phyloP scores from a whole-genome alignment of 2,888 invertebrate species.

The Melanotus villosus region DNA sequence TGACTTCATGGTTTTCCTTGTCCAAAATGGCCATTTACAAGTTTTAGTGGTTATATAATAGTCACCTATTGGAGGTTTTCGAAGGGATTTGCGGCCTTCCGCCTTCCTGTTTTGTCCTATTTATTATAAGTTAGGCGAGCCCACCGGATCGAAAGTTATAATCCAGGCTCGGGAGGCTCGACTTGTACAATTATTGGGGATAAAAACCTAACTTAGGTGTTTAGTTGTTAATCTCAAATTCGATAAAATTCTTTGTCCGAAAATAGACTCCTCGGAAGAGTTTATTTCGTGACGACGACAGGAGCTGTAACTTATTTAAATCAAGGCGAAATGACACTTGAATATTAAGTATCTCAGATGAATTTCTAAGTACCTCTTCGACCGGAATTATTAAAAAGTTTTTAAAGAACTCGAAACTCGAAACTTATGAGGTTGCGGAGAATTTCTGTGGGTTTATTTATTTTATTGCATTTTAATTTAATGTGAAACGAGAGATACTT shows the following conservation, averaged over 20 bases:
- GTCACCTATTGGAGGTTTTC: conserved; percentile 3
- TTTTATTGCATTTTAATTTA: conserved; percentile 21
- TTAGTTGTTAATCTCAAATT: no score
- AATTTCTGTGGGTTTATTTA: conserved; percentile 17
- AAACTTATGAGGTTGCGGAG: conserved; percentile 20
- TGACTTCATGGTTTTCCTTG: conserved; percentile 17
- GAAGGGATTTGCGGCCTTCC: conserved; percentile 11
- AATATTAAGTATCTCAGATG: conserved; percentile 19
- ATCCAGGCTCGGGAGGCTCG: not conserved
- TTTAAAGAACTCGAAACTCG: conserved; percentile 14
- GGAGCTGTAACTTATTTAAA: conserved; percentile 18
- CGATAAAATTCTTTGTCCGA: not conserved
- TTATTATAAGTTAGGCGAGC: conserved; percentile 8
- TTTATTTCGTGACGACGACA: not conserved
- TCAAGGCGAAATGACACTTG: conserved; percentile 18
- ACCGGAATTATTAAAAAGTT: conserved; percentile 28
- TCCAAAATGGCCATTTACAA: conserved; percentile 11
- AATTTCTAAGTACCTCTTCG: conserved; percentile 22
- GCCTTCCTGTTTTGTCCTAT: not conserved
- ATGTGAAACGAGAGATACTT: not conserved
- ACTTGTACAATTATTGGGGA: no score
- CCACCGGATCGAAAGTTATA: conserved; percentile 12
- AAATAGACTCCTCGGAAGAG: not conserved
- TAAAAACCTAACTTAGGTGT: no score
- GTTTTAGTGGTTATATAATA: conserved; percentile 14